phyloP scores from a whole-genome alignment of 2,797 vertebrate species.

The Lindbergichthys nudifrons region DNA sequence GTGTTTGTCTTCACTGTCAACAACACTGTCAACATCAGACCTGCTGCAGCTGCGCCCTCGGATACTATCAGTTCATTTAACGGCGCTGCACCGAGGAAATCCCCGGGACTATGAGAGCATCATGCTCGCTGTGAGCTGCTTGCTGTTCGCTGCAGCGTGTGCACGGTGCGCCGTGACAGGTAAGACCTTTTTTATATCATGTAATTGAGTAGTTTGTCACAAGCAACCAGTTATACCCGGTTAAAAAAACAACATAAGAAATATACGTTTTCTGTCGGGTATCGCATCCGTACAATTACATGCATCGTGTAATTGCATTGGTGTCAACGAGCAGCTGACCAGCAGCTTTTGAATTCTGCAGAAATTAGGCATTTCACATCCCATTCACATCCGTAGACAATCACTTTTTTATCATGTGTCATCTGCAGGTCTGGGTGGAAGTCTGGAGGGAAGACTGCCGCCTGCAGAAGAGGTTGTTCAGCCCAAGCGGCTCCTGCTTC shows the following conservation, averaged over 20 bases:
- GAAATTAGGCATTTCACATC: not conserved
- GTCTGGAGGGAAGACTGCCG: conserved; percentile 65
- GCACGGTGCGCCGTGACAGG: conserved; percentile 85
- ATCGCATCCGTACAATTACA: not conserved
- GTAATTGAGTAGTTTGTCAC: not conserved
- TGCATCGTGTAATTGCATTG: not conserved
- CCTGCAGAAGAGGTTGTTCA: conserved; percentile 84
- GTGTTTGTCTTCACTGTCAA: conserved; percentile 40
- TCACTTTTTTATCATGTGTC: not conserved
- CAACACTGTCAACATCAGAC: conserved; percentile 51
- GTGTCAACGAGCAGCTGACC: conserved; percentile 25
- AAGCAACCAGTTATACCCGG: no score
- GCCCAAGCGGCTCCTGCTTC: conserved; percentile 90
- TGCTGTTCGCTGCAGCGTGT: conserved; percentile 89
- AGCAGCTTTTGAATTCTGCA: conserved; percentile 5
- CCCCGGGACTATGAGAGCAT: conserved; percentile 88
- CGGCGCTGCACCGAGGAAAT: conserved; percentile 67
- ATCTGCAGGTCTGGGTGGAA: conserved; percentile 69
- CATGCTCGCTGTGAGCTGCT: conserved; percentile 90
- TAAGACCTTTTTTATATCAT: conserved; percentile 61
- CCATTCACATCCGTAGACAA: not conserved
- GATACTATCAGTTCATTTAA: conserved; percentile 44
- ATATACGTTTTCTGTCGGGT: not conserved
- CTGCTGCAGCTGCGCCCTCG: conserved; percentile 31
- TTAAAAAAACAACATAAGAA: not conserved